These are phyloP conservation scores for Axinella damicornis DNA, from an alignment of 37 sponge, comb jelly and placozoan species.

Conservation along the genomic window DNA sequence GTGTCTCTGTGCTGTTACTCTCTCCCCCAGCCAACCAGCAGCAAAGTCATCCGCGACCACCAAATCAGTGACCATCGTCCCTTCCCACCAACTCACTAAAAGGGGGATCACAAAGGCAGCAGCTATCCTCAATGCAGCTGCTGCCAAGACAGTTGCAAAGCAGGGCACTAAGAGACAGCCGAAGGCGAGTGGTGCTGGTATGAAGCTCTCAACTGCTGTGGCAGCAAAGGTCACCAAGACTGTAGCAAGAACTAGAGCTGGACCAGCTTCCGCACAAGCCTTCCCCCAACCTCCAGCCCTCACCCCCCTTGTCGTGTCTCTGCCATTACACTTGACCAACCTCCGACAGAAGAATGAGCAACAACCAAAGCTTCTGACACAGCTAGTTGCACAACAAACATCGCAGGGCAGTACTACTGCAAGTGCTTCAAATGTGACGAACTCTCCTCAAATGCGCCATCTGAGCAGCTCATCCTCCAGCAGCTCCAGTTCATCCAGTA, in stretches of 20 bases:
- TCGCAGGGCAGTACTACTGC: too few species aligned
- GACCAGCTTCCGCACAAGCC: not conserved
- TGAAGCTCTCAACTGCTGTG: not conserved
- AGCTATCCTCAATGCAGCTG: not conserved
- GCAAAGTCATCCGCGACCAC: too few species aligned
- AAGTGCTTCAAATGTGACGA: too few species aligned
- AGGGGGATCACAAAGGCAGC: conserved; percentile 29
- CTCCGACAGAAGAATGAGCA: not conserved
- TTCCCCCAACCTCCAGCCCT: not conserved
- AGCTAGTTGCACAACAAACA: too few species aligned
- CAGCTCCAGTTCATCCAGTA: conserved; percentile 38
- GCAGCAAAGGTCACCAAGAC: conserved; percentile 44
- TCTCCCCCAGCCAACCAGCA: too few species aligned
- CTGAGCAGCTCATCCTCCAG: conserved; percentile 11
- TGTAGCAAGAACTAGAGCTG: conserved; percentile 18
- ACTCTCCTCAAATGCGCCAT: too few species aligned
- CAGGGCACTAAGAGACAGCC: conserved; percentile 19
- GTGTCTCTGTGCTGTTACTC: too few species aligned
- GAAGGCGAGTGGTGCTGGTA: not conserved
- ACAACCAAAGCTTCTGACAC: too few species aligned
- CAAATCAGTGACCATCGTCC: not conserved
- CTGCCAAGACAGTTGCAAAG: not conserved
- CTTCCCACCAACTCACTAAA: conserved; percentile 9
- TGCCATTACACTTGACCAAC: not conserved
- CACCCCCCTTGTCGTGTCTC: conserved; percentile 15